Evolutionary conservation across 2,888 invertebrate species (phyloP).

Genomic region (Pachycephus smyrnensis): DNA sequence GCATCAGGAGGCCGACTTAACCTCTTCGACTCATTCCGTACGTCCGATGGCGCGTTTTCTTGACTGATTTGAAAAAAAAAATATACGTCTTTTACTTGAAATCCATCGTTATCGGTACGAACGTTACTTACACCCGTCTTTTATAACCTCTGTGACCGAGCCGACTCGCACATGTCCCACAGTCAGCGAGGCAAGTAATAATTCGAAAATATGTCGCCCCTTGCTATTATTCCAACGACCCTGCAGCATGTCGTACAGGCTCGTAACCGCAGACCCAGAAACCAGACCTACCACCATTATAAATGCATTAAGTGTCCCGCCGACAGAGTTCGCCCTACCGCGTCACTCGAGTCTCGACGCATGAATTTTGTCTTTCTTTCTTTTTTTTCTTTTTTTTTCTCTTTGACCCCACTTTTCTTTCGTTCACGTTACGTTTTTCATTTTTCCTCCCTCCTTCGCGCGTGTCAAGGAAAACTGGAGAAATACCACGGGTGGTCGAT

Average conservation of each 20-base stretch:
- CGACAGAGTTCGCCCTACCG: neutral
- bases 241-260: constrained; percentile 40
- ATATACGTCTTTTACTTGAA: neutral
- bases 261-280: constrained; percentile 51
- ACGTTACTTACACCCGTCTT: neutral
- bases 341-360: neutral
- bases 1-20: neutral
- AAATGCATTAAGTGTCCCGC: constrained; percentile 60
- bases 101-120: neutral
- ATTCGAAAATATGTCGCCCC: constrained; percentile 61
- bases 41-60: neutral
- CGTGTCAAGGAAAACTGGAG: neutral
- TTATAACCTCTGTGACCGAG: neutral
- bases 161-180: constrained; percentile 40
- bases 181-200: constrained; percentile 54
- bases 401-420: neutral
- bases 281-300: constrained; percentile 57
- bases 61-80: too few relatives aligned
- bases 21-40: neutral
- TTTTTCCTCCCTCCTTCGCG: neutral
- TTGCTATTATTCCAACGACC: constrained; percentile 29
- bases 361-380: neutral
- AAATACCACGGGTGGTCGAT: neutral
- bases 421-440: neutral
- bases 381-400: neutral